phyloP scores from a whole-genome alignment of 2,113 vertebrate genomes.

The Poecile atricapillus region DNA sequence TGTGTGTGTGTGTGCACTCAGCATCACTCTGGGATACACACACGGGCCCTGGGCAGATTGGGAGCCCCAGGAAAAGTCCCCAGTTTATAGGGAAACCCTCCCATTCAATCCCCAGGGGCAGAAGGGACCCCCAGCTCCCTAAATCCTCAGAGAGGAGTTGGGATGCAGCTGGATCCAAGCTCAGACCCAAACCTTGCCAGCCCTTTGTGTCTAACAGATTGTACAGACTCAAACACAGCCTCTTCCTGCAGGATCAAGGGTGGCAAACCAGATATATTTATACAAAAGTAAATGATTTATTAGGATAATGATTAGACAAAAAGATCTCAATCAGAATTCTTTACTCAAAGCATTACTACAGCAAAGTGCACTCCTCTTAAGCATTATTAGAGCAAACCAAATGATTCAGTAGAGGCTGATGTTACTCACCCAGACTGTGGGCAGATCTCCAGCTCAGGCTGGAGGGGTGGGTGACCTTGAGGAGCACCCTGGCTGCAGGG shows the following conservation, averaged over 20 bases:
- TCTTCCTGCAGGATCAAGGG: not conserved
- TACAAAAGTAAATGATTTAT: not conserved
- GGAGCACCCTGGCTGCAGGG: not conserved
- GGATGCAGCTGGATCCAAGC: not conserved
- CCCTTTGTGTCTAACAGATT: not conserved
- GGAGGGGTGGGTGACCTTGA: not conserved
- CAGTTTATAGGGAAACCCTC: not conserved
- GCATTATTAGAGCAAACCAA: not conserved
- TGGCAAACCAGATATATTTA: not conserved
- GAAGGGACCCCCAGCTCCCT: not conserved
- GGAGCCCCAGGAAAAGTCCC: not conserved
- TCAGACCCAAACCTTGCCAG: not conserved
- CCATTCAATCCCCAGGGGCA: not conserved
- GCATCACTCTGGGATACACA: fast-evolving
- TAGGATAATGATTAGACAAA: not conserved
- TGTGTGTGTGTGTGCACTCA: not conserved
- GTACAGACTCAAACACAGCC: not conserved
- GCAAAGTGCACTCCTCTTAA: not conserved
- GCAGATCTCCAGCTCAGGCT: not conserved
- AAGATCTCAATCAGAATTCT: not conserved
- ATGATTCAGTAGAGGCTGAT: not conserved
- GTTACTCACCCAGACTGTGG: not conserved
- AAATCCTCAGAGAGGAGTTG: not conserved
- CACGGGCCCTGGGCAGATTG: not conserved
- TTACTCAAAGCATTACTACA: not conserved